Evolutionary conservation across 1,140 invertebrate species (phyloP), one percentile per base, ranked within the genome.

Genomic region (Tetramorium parvispinum): DNA sequence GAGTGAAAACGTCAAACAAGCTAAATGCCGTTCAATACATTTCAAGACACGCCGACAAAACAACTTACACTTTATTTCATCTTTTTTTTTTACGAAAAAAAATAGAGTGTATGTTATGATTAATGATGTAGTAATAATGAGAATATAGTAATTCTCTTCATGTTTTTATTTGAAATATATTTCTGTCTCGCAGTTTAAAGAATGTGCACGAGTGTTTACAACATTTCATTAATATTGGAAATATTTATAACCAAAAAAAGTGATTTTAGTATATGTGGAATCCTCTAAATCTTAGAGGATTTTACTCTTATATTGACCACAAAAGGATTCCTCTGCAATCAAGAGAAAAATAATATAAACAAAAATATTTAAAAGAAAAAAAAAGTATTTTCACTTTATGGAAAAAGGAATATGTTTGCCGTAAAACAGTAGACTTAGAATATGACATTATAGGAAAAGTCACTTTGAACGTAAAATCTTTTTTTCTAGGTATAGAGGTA

Each of bases 1-100:
- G 70, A 88, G 82, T 88, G 83, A 79, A 88, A 86, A 79, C 65
- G 11, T 63, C 61, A 32, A 78, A 59, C 59, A 24, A 46, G 40
- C 55, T 77, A 46, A 77, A 78, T 46, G 43, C 40, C 43, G 59
- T 37, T 65, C 43, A 46, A 8, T 46, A 16, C 55, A 27, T 27
- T 13, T 78, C 6, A 78, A 65, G 57, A 78, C 18, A 13, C 4
- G 13, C 24, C 43, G 24, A 43, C 43, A 8, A 61, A 75, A 63
- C 53, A 16, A 11, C 24, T 46, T 40, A 4, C 10, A 13, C 10
- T 43, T 43, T 11, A 24, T 59, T 0, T 37, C 13, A 11, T 53
- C 3, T 71, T 32, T 3, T 49, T 78, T 63, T 78, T 49, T 21
- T 13, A 49, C 13, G 11, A 11, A 18, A 27, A 27, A 51, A 63